Percentiles rank a stretch among this genome's conserved stretches.
Evolutionary conservation across 2,113 vertebrate genomes (phyloP).

Genomic region (Butorides virescens): DNA sequence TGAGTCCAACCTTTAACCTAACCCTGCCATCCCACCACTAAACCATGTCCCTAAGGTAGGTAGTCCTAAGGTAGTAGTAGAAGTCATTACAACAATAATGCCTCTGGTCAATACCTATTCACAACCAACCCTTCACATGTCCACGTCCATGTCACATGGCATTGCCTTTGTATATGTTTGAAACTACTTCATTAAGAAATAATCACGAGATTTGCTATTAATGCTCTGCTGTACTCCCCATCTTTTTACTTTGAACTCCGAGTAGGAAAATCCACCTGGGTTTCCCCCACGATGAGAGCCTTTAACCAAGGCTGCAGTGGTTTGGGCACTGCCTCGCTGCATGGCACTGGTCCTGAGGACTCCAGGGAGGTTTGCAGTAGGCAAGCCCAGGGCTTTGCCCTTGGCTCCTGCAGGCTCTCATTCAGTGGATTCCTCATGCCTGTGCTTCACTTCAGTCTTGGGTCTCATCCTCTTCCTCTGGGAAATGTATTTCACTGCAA

Average conservation of each 20-base stretch:
- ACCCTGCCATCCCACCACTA: too few relatives aligned
- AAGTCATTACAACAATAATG: background rate
- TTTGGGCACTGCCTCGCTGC: background rate
- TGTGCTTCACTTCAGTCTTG: background rate
- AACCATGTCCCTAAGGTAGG: too few relatives aligned
- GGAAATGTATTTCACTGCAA: background rate
- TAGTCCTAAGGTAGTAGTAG: too few relatives aligned
- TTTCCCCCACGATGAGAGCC: background rate
- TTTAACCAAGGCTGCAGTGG: background rate
- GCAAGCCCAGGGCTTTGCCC: background rate
- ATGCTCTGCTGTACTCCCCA: background rate
- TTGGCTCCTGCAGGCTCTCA: background rate
- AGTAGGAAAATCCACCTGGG: background rate
- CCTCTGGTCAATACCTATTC: background rate
- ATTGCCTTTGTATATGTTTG: background rate
- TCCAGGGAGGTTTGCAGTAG: background rate
- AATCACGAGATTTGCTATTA: background rate
- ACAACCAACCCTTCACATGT: background rate
- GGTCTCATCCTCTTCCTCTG: background rate
- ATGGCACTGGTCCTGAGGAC: background rate
- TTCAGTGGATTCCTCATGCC: background rate
- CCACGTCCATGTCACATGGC: rapidly evolving
- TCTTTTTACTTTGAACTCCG: background rate
- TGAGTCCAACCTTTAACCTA: too few relatives aligned
- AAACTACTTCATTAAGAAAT: background rate